Percentiles rank a stretch among this genome's conserved stretches.
phyloP scores from a whole-genome alignment of 2,797 vertebrate genomes.

The Acestrorhynchus altus region DNA sequence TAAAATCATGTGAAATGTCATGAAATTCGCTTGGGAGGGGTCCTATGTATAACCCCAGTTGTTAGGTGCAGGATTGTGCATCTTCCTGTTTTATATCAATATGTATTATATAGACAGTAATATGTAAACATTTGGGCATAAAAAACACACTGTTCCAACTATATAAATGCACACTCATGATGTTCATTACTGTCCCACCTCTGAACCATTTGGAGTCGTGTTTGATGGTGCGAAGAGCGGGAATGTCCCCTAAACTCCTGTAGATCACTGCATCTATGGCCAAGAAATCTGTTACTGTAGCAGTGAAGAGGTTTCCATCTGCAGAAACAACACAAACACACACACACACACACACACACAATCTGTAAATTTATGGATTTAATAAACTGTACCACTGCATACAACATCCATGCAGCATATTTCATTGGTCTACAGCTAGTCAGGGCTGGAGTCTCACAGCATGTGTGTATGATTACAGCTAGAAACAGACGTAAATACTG shows the following conservation, averaged over 20 bases:
- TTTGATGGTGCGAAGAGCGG: constrained; percentile 91
- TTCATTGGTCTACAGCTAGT: constrained; percentile 28
- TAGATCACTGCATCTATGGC: constrained; percentile 97
- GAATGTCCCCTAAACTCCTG: constrained; percentile 91
- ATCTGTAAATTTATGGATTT: constrained; percentile 38
- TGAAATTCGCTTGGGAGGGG: too few relatives aligned
- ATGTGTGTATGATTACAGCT: constrained; percentile 34
- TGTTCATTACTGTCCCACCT: constrained; percentile 75
- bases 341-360: constrained; percentile 45
- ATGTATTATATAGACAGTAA: too few relatives aligned
- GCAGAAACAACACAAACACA: constrained; percentile 41
- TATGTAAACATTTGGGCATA: too few relatives aligned
- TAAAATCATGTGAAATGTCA: too few relatives aligned
- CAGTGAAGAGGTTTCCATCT: constrained; percentile 95
- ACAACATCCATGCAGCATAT: constrained; percentile 26
- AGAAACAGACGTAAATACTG: constrained; percentile 52
- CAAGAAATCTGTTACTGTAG: constrained; percentile 95
- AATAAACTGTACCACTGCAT: constrained; percentile 22
- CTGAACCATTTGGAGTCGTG: constrained; percentile 98
- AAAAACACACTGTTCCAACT: constrained; percentile 37
- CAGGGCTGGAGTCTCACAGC: constrained; percentile 37
- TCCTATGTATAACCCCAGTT: too few relatives aligned
- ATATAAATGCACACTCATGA: neutral
- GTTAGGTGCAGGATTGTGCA: too few relatives aligned
- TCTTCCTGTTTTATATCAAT: too few relatives aligned